phyloP scores from a whole-genome alignment of 2,888 invertebrate genomes.

The Timandra comae region DNA sequence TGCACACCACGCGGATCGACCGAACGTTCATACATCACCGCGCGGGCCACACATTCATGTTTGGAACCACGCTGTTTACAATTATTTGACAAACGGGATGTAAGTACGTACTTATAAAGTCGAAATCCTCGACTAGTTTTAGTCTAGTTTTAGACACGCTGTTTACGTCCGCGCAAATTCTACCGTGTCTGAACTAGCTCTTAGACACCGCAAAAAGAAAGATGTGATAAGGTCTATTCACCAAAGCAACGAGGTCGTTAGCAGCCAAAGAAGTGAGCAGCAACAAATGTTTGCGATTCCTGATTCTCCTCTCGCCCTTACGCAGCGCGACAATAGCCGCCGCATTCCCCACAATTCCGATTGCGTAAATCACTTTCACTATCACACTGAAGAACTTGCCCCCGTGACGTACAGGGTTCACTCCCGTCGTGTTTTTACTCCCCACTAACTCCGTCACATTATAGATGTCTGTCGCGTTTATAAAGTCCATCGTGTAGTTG shows the following conservation, averaged over 20 bases:
- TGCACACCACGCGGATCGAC: no score
- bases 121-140: no score
- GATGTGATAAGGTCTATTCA: slow-evolving; percentile 29
- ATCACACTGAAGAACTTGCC: slow-evolving; percentile 34
- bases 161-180: no score
- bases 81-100: no score
- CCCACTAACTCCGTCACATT: slow-evolving; percentile 6
- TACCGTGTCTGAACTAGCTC: no score
- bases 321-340: slow-evolving; percentile 85
- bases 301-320: slow-evolving; percentile 81
- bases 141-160: no score
- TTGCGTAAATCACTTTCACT: slow-evolving; percentile 75
- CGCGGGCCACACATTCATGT: no score
- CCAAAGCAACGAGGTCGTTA: slow-evolving; percentile 86
- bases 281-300: slow-evolving; percentile 88
- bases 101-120: no score
- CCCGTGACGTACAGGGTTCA: slow-evolving; percentile 3
- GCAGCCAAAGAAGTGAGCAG: slow-evolving; percentile 86
- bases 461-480: neutral
- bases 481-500: no score
- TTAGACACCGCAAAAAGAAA: neutral
- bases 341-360: slow-evolving; percentile 85
- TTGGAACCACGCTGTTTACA: no score
- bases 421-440: slow-evolving; percentile 8
- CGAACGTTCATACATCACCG: no score